A percentile compares a stretch with the other conserved stretches of the same genome.
Evolutionary conservation across 2,888 invertebrate genomes (phyloP).

Genomic region (Plusia festucae): DNA sequence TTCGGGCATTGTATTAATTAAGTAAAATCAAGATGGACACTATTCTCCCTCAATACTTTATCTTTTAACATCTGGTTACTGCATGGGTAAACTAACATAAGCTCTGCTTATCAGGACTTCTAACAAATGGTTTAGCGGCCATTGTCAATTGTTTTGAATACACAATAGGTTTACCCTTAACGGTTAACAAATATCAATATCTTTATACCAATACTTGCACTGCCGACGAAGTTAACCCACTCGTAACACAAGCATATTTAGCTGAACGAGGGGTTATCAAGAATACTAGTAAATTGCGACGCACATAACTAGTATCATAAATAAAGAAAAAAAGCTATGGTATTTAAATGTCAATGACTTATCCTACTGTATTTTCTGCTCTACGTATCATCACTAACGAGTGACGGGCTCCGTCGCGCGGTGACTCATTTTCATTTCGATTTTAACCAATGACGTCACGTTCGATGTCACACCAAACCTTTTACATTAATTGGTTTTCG

Average conservation of each 20-base stretch:
- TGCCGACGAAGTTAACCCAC: too few relatives aligned
- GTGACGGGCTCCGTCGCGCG: conserved; percentile 43
- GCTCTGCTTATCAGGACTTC: background rate
- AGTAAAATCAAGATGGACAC: background rate
- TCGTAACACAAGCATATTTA: too few relatives aligned
- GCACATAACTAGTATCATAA: too few relatives aligned
- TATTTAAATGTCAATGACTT: conserved; percentile 1
- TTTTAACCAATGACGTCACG: conserved; percentile 60
- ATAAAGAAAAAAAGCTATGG: too few relatives aligned
- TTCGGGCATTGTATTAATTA: background rate
- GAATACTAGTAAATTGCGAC: too few relatives aligned
- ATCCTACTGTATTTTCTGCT: conserved; percentile 16
- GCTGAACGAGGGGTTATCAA: too few relatives aligned
- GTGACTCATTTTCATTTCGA: conserved; percentile 65
- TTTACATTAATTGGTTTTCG: conserved; percentile 51
- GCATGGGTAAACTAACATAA: background rate
- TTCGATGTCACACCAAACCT: conserved; percentile 44
- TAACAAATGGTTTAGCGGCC: background rate
- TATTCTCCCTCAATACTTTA: background rate
- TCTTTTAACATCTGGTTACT: background rate
- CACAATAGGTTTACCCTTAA: background rate
- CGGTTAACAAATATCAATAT: background rate
- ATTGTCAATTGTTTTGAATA: conserved; percentile 1
- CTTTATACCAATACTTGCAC: too few relatives aligned
- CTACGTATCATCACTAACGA: conserved; percentile 58